phyloP scores from a whole-genome alignment of 2,113 vertebrate genomes.

The Poeciliopsis prolifica region DNA sequence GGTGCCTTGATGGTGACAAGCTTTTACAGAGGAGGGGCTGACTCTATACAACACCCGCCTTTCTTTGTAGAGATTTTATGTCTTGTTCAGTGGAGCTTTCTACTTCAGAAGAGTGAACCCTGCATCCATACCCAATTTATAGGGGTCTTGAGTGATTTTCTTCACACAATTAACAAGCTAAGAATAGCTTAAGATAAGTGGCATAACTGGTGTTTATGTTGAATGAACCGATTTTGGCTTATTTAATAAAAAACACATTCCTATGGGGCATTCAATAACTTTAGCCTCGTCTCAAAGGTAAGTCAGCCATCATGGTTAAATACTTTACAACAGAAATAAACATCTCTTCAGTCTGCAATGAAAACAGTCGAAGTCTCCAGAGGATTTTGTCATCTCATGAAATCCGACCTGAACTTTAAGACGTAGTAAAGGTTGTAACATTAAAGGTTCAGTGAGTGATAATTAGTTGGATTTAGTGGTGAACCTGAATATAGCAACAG shows the following conservation, averaged over 20 bases:
- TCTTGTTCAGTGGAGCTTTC: constrained; percentile 52
- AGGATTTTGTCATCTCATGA: neutral
- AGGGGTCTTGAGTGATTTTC: neutral
- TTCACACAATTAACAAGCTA: neutral
- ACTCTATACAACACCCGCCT: constrained; percentile 18
- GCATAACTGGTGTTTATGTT: neutral
- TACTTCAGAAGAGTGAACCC: constrained; percentile 62
- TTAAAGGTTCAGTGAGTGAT: neutral
- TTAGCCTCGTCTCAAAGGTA: neutral
- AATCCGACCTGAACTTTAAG: neutral
- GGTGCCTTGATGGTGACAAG: neutral
- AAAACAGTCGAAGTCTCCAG: neutral
- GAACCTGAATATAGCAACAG: neutral
- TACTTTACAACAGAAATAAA: neutral
- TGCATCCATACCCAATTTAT: constrained; percentile 19
- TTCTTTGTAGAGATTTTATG: constrained; percentile 40
- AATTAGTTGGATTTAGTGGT: neutral
- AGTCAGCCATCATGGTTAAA: neutral
- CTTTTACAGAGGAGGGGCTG: constrained; percentile 55
- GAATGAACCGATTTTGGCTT: neutral
- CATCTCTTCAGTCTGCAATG: neutral
- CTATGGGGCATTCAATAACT: neutral
- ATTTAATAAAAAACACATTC: neutral
- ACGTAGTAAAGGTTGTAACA: neutral
- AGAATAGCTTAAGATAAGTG: neutral